phyloP scores from a whole-genome alignment of 2,113 vertebrate species.

The Pseudolaguvia tuberculata region DNA sequence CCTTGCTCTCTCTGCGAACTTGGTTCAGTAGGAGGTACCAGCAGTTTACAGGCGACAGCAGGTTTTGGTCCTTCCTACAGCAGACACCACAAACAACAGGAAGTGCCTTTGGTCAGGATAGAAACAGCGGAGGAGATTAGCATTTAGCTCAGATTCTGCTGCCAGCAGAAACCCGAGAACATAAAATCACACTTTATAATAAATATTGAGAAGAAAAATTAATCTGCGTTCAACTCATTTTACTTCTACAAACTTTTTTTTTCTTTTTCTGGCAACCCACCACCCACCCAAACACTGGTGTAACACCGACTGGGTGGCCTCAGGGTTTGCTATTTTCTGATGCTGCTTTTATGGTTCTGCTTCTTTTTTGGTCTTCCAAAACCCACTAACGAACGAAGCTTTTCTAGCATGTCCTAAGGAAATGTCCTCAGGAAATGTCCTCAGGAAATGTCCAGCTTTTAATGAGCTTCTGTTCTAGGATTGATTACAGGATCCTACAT shows the following conservation, averaged over 20 bases:
- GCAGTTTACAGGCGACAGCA: constrained; percentile 95
- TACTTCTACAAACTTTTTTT: background rate
- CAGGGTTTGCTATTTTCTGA: constrained; percentile 22
- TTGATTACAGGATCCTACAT: background rate
- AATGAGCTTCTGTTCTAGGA: background rate
- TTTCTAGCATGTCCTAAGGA: constrained; percentile 13
- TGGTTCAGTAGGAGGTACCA: constrained; percentile 98
- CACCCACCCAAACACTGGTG: background rate
- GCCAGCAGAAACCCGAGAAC: background rate
- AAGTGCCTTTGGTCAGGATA: background rate
- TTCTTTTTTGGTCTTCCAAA: constrained; percentile 14
- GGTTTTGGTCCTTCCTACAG: constrained; percentile 92
- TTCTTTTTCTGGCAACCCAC: background rate
- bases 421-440: constrained; percentile 23
- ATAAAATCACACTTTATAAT: background rate
- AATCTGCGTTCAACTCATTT: background rate
- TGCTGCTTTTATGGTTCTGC: constrained; percentile 19
- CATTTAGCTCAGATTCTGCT: background rate
- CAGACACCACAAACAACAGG: constrained; percentile 1
- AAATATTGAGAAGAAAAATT: background rate
- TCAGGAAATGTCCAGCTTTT: constrained; percentile 19
- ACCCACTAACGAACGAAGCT: constrained; percentile 18
- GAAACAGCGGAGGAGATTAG: background rate
- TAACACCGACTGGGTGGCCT: constrained; percentile 19
- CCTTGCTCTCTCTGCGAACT: constrained; percentile 96